Percentiles rank a stretch among this genome's conserved stretches.
Conservation (phyloP, 2,113 vertebrate species). For the Willisornis vidua region DNA sequence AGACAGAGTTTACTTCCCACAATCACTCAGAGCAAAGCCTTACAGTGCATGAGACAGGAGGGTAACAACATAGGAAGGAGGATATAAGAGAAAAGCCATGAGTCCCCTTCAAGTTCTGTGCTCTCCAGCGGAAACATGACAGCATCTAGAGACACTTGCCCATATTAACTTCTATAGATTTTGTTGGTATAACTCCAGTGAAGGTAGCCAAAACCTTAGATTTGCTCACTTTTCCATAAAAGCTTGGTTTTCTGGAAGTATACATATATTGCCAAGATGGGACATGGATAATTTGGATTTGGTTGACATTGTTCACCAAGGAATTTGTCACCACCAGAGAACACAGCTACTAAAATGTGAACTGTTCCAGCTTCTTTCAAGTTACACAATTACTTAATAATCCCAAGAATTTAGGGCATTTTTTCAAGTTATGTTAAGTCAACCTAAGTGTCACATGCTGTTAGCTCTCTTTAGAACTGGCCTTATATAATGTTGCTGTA, state of each 20-base stretch:
- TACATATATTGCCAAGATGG: background rate
- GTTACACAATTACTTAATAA: background rate
- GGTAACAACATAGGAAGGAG: background rate
- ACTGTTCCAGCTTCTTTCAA: background rate
- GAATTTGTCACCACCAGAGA: background rate
- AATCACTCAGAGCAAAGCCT: background rate
- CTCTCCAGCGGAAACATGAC: background rate
- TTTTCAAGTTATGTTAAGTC: conserved; percentile 30
- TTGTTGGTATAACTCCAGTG: background rate
- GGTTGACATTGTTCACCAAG: background rate
- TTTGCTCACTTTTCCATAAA: background rate
- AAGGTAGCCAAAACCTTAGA: background rate
- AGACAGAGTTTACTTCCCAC: background rate
- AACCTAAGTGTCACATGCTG: background rate
- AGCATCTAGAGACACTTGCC: background rate
- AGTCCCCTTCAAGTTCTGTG: background rate
- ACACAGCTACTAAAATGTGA: background rate
- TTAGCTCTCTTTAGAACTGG: background rate
- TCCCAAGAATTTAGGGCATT: background rate
- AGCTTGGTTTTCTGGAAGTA: background rate
- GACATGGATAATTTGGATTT: background rate
- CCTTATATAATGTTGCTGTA: conserved; percentile 7
- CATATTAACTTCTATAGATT: background rate
- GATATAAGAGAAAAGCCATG: background rate
- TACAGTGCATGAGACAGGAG: background rate